These are phyloP conservation scores for Xylota segnis DNA, from an alignment of 2,888 invertebrate species.

Conservation along the genomic window DNA sequence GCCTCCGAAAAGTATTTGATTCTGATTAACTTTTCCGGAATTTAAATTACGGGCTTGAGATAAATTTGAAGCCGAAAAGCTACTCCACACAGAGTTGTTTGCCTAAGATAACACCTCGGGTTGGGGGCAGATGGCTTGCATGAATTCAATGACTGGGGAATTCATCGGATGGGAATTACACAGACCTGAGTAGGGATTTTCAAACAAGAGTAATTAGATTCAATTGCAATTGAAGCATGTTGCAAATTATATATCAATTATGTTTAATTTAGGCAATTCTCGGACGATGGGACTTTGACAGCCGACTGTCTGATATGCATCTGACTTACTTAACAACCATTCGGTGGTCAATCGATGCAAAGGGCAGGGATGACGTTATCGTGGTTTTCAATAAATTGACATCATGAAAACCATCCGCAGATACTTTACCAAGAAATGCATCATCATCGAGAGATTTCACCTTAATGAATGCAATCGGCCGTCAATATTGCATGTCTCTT, in stretches of 20 bases:
- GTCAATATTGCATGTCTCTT: constrained; percentile 9
- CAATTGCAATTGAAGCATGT: not conserved
- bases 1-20: constrained; percentile 63
- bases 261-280: not conserved
- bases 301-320: not conserved
- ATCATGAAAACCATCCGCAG: not conserved
- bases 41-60: constrained; percentile 20
- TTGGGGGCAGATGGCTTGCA: constrained; percentile 33
- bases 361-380: no score
- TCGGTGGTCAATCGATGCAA: not conserved
- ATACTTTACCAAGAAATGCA: not conserved
- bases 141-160: constrained; percentile 14
- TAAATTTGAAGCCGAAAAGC: not conserved
- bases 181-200: not conserved
- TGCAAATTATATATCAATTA: constrained; percentile 1
- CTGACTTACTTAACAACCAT: not conserved
- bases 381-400: not conserved
- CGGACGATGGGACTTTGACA: not conserved
- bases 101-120: constrained; percentile 6
- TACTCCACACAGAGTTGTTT: constrained; percentile 6
- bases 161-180: not conserved
- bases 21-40: constrained; percentile 71
- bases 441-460: not conserved
- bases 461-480: not conserved
- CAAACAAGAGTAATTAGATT: not conserved